Conservation (phyloP, 2,113 vertebrate species). For the Beaufortia kweichowensis region DNA sequence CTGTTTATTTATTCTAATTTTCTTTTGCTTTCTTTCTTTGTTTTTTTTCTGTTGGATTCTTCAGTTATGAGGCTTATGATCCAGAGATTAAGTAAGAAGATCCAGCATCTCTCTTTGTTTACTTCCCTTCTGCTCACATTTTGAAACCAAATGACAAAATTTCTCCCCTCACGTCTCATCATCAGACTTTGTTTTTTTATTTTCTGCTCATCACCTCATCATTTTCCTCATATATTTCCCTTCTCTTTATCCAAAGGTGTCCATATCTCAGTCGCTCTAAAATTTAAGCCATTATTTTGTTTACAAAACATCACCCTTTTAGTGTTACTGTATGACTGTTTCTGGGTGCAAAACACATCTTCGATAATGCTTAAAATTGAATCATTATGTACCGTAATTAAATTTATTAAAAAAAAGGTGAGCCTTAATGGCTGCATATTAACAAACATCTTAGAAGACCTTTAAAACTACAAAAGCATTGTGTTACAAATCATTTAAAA, state of each 20-base stretch:
- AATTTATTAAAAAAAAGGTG: no score
- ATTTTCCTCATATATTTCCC: no score
- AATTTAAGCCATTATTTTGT: not conserved
- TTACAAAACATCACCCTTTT: not conserved
- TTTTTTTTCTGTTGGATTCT: conserved; percentile 79
- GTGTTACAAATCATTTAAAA: not conserved
- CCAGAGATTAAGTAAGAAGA: conserved; percentile 96
- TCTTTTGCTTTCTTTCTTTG: conserved; percentile 75
- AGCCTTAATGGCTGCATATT: no score
- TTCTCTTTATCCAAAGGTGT: not conserved
- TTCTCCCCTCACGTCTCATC: not conserved
- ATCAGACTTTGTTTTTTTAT: not conserved
- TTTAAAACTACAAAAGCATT: not conserved
- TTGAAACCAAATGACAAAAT: conserved; percentile 2
- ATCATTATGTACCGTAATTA: no score
- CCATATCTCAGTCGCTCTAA: no score
- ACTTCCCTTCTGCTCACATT: conserved; percentile 67
- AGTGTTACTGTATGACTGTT: not conserved
- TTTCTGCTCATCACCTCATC: not conserved
- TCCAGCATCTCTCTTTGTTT: conserved; percentile 49
- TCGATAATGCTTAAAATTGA: not conserved
- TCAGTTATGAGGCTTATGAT: conserved; percentile 95
- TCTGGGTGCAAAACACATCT: not conserved
- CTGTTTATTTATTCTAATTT: conserved; percentile 61
- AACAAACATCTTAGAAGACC: no score